phyloP scores from a whole-genome alignment of 2,888 invertebrate genomes.

The Drosophila atroscutellata region DNA sequence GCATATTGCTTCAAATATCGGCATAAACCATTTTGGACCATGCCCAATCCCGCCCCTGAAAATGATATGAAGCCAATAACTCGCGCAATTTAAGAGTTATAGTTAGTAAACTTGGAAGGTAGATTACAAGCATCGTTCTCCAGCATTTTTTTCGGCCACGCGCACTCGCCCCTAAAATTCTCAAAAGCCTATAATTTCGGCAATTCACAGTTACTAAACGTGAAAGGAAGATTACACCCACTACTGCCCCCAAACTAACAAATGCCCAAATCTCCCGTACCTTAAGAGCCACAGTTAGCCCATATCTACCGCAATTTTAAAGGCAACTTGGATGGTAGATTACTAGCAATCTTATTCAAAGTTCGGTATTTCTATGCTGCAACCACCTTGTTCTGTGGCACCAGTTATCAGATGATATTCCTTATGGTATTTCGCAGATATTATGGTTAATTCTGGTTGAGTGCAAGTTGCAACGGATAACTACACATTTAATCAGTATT shows the following conservation, averaged over 20 bases:
- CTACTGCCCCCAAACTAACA: not conserved
- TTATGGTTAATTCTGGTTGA: not conserved
- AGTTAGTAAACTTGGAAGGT: not conserved
- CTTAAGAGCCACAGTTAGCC: not conserved
- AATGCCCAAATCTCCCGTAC: not conserved
- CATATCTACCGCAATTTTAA: not conserved
- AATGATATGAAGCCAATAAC: not conserved
- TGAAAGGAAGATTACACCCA: too few species aligned
- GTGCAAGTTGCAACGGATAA: not conserved
- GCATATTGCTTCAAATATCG: not conserved
- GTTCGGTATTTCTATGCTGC: too few species aligned
- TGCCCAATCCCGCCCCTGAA: not conserved
- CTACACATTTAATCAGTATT: not conserved
- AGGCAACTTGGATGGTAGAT: not conserved
- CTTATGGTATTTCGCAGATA: not conserved
- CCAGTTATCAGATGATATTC: not conserved
- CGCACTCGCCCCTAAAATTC: too few species aligned
- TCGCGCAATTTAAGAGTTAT: not conserved
- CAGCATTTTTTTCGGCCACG: too few species aligned
- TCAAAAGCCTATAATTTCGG: too few species aligned
- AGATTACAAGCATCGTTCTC: not conserved
- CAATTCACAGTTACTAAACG: too few species aligned
- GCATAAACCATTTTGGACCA: not conserved
- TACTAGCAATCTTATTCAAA: not conserved
- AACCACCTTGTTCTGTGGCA: not conserved